Evolutionary conservation across 2,797 vertebrate genomes (phyloP).

Genomic region (Eremophila alpestris): DNA sequence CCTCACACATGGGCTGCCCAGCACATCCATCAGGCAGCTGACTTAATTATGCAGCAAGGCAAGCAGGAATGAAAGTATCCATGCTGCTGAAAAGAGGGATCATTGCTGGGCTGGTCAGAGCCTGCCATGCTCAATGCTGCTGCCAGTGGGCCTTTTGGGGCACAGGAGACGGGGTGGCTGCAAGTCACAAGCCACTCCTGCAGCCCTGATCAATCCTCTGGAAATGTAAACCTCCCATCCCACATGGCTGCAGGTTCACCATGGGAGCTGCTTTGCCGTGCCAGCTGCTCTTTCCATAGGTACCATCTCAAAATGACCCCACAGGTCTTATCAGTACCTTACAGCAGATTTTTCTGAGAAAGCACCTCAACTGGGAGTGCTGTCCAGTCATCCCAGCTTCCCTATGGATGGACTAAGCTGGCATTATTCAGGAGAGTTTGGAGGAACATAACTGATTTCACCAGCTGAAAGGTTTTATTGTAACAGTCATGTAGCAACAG

Average conservation of each 20-base stretch:
- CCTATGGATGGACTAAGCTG: background rate
- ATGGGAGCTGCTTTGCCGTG: fast-evolving
- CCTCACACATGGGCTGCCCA: constrained; percentile 19
- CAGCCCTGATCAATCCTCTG: background rate
- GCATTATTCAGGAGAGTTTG: background rate
- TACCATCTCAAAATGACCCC: background rate
- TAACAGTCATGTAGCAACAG: background rate
- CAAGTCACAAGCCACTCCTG: background rate
- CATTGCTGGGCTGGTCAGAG: background rate
- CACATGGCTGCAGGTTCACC: fast-evolving
- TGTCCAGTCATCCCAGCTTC: background rate
- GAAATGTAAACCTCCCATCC: background rate
- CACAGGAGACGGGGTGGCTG: background rate
- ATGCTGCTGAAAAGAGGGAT: background rate
- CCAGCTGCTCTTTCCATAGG: fast-evolving
- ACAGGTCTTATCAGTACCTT: background rate
- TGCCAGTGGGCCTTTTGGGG: fast-evolving
- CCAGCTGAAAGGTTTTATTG: background rate
- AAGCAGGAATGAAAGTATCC: constrained; percentile 2
- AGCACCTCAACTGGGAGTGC: background rate
- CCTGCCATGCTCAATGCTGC: fast-evolving
- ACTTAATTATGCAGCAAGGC: background rate
- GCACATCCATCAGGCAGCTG: constrained; percentile 21
- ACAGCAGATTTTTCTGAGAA: background rate
- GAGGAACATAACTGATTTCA: background rate